A percentile compares a stretch with the other conserved stretches of the same genome.
These are phyloP conservation scores for Epinotia nisella DNA, from an alignment of 2,888 invertebrate genomes.

Conservation along the genomic window DNA sequence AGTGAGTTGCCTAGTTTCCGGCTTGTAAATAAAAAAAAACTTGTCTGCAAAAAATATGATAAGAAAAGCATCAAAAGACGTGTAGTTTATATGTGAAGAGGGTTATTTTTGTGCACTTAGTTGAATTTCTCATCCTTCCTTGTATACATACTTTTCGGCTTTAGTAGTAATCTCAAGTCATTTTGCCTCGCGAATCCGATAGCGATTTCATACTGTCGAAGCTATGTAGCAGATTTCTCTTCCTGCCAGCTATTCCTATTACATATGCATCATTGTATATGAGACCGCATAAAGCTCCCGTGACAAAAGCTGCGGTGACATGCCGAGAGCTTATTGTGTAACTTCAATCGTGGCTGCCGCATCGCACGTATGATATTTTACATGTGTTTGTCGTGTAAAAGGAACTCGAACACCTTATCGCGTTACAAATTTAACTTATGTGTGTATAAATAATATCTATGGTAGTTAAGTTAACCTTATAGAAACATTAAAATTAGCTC, in stretches of 20 bases:
- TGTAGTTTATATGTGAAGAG: no score
- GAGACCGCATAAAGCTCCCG: constrained; percentile 16
- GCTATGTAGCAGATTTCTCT: constrained; percentile 23
- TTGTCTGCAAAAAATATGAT: no score
- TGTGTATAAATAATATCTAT: constrained; percentile 14
- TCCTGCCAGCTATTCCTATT: constrained; percentile 17
- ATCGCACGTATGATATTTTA: constrained; percentile 24
- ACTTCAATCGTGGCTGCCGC: constrained; percentile 30
- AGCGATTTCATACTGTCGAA: constrained; percentile 17
- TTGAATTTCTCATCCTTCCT: not conserved
- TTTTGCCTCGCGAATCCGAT: not conserved
- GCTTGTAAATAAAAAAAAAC: no score
- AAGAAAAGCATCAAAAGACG: no score
- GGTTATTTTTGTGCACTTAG: not conserved
- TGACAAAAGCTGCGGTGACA: constrained; percentile 35
- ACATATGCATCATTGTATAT: constrained; percentile 25
- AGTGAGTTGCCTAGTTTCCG: no score
- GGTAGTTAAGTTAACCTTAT: not conserved
- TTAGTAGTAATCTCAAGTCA: no score
- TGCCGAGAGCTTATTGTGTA: constrained; percentile 36
- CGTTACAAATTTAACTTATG: constrained; percentile 16
- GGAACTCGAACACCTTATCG: constrained; percentile 13
- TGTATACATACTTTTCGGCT: no score
- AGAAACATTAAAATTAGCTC: constrained; percentile 13
- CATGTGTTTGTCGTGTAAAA: constrained; percentile 21